A percentile compares a stretch with the other conserved stretches of the same genome.
phyloP scores from a whole-genome alignment of 2,797 vertebrate species.

The Gorsachius magnificus region DNA sequence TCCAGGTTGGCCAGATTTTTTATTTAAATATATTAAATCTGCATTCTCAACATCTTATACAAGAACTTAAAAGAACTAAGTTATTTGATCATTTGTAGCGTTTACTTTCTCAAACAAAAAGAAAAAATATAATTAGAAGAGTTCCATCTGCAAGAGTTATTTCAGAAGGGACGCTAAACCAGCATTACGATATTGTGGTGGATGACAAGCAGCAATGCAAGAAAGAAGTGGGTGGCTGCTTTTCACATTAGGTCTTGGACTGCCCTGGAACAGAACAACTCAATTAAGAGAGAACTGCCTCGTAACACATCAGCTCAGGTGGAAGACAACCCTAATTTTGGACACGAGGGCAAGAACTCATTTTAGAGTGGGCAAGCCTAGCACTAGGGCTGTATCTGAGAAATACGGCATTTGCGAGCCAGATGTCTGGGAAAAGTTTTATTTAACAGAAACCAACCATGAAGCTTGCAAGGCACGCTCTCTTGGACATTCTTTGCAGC shows the following conservation, averaged over 20 bases:
- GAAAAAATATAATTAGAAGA: neutral
- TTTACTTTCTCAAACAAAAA: neutral
- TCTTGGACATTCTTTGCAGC: neutral
- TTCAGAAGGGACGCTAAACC: neutral
- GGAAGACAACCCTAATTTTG: neutral
- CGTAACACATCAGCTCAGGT: neutral
- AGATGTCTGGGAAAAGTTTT: neutral
- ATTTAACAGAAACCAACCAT: neutral
- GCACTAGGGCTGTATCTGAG: neutral
- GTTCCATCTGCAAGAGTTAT: neutral
- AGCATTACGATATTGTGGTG: rapidly evolving
- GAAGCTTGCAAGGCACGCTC: neutral
- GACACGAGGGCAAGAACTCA: neutral
- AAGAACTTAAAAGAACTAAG: neutral
- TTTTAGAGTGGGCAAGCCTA: neutral
- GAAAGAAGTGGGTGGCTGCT: neutral
- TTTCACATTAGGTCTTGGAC: neutral
- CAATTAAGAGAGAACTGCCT: neutral
- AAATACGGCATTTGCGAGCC: neutral
- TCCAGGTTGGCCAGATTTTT: neutral
- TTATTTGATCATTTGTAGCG: neutral
- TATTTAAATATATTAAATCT: neutral
- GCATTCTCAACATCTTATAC: neutral
- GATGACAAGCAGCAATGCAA: neutral
- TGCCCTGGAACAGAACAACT: neutral